Percentiles rank a stretch among this genome's conserved stretches.
phyloP scores from a whole-genome alignment of 2,888 invertebrate genomes.

The Drosophila limbata region DNA sequence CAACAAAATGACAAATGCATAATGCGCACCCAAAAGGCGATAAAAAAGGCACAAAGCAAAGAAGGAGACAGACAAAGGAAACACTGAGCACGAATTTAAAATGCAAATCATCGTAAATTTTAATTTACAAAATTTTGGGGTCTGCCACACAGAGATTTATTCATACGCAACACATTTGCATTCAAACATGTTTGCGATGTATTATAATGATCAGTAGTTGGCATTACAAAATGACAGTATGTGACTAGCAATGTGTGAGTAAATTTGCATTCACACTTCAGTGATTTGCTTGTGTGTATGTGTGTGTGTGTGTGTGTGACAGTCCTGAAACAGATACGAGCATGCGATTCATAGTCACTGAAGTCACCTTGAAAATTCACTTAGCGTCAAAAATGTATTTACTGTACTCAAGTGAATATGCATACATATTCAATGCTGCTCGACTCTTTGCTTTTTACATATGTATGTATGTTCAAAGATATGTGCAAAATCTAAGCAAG shows the following conservation, averaged over 20 bases:
- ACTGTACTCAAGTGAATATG: conserved; percentile 19
- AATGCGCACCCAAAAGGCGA: conserved; percentile 55
- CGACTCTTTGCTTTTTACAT: conserved; percentile 7
- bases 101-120: conserved; percentile 78
- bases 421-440: conserved; percentile 40
- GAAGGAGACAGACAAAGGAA: conserved; percentile 13
- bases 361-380: conserved; percentile 64
- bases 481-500: conserved; percentile 9
- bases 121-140: conserved; percentile 63
- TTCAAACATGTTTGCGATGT: conserved; percentile 11
- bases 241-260: conserved; percentile 60
- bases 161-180: conserved; percentile 33
- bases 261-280: conserved; percentile 69
- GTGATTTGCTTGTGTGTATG: conserved; percentile 44
- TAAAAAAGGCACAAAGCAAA: conserved; percentile 46
- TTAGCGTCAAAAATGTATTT: conserved; percentile 45
- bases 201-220: conserved; percentile 72
- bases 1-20: conserved; percentile 67
- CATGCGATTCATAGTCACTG: conserved; percentile 34
- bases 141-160: conserved; percentile 60
- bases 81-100: conserved; percentile 56
- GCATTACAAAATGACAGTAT: conserved; percentile 38
- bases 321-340: conserved; percentile 17
- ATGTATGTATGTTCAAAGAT: conserved; percentile 4
- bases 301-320: conserved; percentile 1